Conservation (phyloP, 1,140 invertebrate species). For the Tetraneura akinire region DNA sequence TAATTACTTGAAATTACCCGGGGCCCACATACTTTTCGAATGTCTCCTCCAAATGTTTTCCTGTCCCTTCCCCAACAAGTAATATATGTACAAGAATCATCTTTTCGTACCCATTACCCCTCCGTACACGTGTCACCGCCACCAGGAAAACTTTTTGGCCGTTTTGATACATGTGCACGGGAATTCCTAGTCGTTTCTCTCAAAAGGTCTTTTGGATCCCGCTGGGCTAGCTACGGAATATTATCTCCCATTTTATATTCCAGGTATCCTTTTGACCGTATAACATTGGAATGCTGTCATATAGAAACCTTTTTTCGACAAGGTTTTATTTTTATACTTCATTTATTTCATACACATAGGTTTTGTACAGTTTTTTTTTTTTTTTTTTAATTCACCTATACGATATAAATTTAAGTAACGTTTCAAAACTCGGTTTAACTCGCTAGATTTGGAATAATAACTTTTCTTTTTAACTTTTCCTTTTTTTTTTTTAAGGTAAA, state of each 20-base stretch:
- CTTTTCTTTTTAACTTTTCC: background rate
- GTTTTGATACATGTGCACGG: conserved; percentile 28
- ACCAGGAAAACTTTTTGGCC: background rate
- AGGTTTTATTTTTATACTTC: conserved; percentile 14
- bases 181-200: background rate
- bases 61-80: background rate
- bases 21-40: conserved; percentile 36
- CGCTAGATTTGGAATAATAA: background rate
- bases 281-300: conserved; percentile 1
- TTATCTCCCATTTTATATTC: background rate
- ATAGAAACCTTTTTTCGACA: conserved; percentile 19
- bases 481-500: background rate
- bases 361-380: background rate
- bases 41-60: conserved; percentile 45
- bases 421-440: conserved; percentile 3
- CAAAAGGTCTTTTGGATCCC: background rate
- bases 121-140: conserved; percentile 5
- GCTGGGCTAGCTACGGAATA: background rate
- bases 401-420: background rate
- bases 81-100: conserved; percentile 33
- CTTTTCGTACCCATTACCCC: conserved; percentile 29
- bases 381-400: conserved; percentile 4
- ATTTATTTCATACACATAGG: background rate
- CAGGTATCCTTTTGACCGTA: conserved; percentile 16
- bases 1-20: conserved; percentile 50